These are phyloP conservation scores for Mesoligia furuncula DNA, from an alignment of 2,888 invertebrate species.

Conservation along the genomic window DNA sequence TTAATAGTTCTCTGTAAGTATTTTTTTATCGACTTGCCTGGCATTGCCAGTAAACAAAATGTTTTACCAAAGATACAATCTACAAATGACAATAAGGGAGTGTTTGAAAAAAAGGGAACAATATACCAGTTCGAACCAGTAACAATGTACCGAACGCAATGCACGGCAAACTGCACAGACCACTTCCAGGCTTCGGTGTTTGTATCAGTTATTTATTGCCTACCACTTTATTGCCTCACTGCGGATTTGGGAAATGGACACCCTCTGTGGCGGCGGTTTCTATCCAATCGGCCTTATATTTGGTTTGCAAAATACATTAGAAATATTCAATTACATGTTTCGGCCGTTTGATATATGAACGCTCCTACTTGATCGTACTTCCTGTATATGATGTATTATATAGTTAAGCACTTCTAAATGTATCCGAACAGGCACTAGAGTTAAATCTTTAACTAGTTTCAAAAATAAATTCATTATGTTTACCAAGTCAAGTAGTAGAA, in stretches of 20 bases:
- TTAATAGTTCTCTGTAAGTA: not conserved
- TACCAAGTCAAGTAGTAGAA: no score
- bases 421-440: not conserved
- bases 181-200: constrained; percentile 72
- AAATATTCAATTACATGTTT: constrained; percentile 66
- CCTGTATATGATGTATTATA: constrained; percentile 21
- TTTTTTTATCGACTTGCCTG: not conserved
- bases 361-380: constrained; percentile 34
- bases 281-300: constrained; percentile 70
- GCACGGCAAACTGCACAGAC: constrained; percentile 71
- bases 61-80: not conserved
- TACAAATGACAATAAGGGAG: constrained; percentile 7
- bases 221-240: constrained; percentile 69
- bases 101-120: constrained; percentile 19
- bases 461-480: not conserved
- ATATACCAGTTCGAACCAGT: constrained; percentile 28
- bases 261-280: constrained; percentile 67
- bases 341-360: constrained; percentile 59
- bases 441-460: not conserved
- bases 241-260: constrained; percentile 70
- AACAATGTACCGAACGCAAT: constrained; percentile 38
- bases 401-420: not conserved
- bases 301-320: constrained; percentile 66
- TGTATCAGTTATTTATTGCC: constrained; percentile 80
- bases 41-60: not conserved